Conservation (phyloP, 2,888 invertebrate genomes). For the Temnothorax ravouxi region DNA sequence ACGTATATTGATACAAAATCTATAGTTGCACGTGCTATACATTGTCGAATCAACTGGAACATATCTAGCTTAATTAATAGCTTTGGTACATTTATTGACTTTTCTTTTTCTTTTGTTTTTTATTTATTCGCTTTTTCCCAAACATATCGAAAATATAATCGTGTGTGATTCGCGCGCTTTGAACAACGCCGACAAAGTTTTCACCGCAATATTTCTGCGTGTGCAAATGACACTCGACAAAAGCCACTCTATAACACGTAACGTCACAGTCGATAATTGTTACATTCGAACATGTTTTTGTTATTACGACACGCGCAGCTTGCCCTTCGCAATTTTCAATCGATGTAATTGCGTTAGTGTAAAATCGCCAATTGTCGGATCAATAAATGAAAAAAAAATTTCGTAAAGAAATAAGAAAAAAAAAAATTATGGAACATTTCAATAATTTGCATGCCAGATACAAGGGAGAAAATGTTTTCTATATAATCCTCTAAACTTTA, state of each 20-base stretch:
- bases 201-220: slow-evolving; percentile 47
- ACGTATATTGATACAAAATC: not conserved
- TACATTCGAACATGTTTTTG: slow-evolving; percentile 48
- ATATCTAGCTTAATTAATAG: slow-evolving; percentile 8
- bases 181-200: slow-evolving; percentile 44
- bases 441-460: not conserved
- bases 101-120: not conserved
- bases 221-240: slow-evolving; percentile 55
- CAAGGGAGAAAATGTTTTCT: not conserved
- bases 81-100: slow-evolving; percentile 9
- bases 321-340: slow-evolving; percentile 30
- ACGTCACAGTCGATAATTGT: slow-evolving; percentile 52
- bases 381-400: slow-evolving; percentile 15
- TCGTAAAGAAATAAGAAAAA: not conserved
- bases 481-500: not conserved
- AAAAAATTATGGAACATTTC: slow-evolving; percentile 11
- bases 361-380: slow-evolving; percentile 13
- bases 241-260: slow-evolving; percentile 25
- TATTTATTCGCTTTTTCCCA: not conserved
- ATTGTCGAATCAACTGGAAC: slow-evolving; percentile 11
- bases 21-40: not conserved
- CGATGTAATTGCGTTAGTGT: slow-evolving; percentile 33
- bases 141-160: slow-evolving; percentile 40
- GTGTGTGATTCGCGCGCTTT: slow-evolving; percentile 48
- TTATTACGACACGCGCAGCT: slow-evolving; percentile 46